Evolutionary conservation across 2,113 vertebrate species (phyloP).

Genomic region (Megaptera novaeangliae): DNA sequence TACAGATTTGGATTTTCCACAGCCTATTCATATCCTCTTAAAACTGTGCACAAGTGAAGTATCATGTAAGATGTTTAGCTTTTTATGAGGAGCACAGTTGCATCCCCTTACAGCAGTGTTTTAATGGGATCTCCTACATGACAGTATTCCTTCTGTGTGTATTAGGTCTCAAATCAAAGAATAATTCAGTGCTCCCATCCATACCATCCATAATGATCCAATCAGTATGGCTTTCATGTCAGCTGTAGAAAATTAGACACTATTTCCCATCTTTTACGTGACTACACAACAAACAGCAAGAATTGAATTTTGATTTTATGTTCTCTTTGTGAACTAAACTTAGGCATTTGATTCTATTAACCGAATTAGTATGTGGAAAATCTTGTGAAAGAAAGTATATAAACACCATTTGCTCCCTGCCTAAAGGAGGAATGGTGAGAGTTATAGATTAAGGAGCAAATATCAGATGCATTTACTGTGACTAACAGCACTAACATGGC

Average conservation of each 20-base stretch:
- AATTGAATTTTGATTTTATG: background rate
- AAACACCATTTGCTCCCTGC: slow-evolving; percentile 42
- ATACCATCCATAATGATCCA: background rate
- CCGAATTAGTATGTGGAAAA: background rate
- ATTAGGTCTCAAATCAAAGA: slow-evolving; percentile 7
- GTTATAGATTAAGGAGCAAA: background rate
- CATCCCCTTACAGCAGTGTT: background rate
- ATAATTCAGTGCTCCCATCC: background rate
- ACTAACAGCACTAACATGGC: background rate
- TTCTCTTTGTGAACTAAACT: background rate
- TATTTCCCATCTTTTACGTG: background rate
- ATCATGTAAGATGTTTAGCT: background rate
- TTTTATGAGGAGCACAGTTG: background rate
- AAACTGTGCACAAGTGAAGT: background rate
- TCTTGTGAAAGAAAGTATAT: slow-evolving; percentile 22
- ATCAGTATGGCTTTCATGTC: background rate
- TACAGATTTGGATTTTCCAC: background rate
- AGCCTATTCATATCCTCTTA: background rate
- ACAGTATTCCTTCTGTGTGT: background rate
- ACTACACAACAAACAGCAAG: background rate
- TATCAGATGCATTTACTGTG: background rate
- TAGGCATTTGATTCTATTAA: slow-evolving; percentile 22
- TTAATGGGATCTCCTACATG: background rate
- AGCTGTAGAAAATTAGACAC: background rate
- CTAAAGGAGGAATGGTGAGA: background rate